These are phyloP conservation scores for Acipenser oxyrinchus DNA, from an alignment of 2,797 vertebrate species.

Conservation along the genomic window DNA sequence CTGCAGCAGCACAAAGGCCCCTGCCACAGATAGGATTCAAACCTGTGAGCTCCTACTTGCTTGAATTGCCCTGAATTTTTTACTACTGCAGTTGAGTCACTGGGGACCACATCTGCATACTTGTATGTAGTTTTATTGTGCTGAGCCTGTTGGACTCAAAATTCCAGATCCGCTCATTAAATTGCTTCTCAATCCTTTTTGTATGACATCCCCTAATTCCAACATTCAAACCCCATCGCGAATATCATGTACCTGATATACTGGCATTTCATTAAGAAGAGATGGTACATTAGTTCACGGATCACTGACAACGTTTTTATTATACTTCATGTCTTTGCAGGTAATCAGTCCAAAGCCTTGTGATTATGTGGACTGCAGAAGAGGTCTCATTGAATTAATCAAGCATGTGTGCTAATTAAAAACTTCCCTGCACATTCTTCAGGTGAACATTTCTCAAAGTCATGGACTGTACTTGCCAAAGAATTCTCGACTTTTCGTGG, in stretches of 20 bases:
- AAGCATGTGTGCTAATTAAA: neutral
- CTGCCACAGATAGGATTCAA: too few species aligned
- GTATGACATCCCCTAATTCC: constrained; percentile 32
- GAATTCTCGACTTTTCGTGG: too few species aligned
- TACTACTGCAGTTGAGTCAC: too few species aligned
- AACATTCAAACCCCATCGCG: constrained; percentile 47
- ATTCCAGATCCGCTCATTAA: constrained; percentile 49
- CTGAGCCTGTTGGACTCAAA: too few species aligned
- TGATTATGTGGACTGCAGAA: neutral
- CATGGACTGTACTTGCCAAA: too few species aligned
- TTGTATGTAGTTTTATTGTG: too few species aligned
- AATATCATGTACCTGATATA: constrained; percentile 41
- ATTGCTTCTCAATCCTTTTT: constrained; percentile 50
- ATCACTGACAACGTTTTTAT: constrained; percentile 33
- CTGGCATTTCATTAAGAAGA: constrained; percentile 49
- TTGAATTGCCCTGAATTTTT: too few species aligned
- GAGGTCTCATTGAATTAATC: neutral
- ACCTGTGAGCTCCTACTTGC: too few species aligned
- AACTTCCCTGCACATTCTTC: neutral
- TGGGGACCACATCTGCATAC: too few species aligned
- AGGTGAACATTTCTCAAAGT: too few species aligned
- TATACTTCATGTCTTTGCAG: constrained; percentile 20
- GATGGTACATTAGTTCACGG: constrained; percentile 51
- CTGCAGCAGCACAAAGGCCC: too few species aligned
- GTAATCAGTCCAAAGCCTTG: constrained; percentile 4